Evolutionary conservation across 2,888 invertebrate genomes (phyloP).

Genomic region (Ommatoiulus sabulosus): DNA sequence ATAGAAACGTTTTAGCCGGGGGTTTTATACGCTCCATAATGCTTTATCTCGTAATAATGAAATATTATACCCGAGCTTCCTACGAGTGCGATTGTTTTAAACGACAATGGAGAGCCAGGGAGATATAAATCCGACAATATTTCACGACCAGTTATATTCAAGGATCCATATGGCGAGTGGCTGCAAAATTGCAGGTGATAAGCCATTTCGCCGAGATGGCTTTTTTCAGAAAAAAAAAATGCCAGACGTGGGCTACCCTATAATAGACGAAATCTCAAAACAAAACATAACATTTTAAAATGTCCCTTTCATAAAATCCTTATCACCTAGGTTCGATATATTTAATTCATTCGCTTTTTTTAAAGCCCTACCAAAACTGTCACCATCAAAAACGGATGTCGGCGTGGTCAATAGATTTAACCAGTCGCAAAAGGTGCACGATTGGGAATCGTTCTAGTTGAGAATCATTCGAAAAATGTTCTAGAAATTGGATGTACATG

Average conservation of each 20-base stretch:
- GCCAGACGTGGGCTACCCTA: not conserved
- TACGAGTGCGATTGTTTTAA: slow-evolving; percentile 32
- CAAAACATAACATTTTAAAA: not conserved
- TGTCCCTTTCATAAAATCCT: not conserved
- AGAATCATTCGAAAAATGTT: not conserved
- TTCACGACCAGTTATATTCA: not conserved
- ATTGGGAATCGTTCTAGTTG: not conserved
- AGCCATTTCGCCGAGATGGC: not conserved
- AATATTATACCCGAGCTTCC: slow-evolving; percentile 38
- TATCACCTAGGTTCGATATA: not conserved
- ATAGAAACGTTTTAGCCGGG: not conserved
- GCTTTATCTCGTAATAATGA: slow-evolving; percentile 47
- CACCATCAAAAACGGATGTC: not conserved
- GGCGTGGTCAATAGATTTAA: not conserved
- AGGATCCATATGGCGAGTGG: not conserved
- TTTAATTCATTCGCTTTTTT: not conserved
- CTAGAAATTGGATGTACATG: too few species aligned
- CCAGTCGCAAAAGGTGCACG: not conserved
- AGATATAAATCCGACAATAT: slow-evolving; percentile 41
- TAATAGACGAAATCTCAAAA: not conserved
- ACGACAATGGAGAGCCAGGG: not conserved
- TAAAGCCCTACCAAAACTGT: not conserved
- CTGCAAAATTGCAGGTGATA: slow-evolving; percentile 37
- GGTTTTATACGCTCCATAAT: slow-evolving; percentile 18
- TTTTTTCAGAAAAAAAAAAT: not conserved